phyloP scores from a whole-genome alignment of 2,113 vertebrate species.

The Petrocephalus zakoni region DNA sequence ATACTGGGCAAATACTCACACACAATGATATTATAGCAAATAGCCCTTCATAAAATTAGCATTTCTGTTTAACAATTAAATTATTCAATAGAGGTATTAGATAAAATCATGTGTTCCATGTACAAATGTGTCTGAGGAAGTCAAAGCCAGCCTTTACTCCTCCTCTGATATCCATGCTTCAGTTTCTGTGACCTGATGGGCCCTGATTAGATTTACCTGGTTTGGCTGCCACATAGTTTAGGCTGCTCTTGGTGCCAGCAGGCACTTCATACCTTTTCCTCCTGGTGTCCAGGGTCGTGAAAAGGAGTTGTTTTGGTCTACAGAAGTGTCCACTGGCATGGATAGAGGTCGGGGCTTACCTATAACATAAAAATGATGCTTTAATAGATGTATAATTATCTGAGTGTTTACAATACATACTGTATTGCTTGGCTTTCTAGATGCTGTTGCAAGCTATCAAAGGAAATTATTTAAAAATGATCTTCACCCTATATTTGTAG shows the following conservation, averaged over 20 bases:
- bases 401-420: neutral
- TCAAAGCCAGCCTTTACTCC: neutral
- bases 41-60: neutral
- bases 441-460: neutral
- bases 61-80: neutral
- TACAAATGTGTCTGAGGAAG: neutral
- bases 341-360: constrained; percentile 89
- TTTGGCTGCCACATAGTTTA: neutral
- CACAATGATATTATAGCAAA: neutral
- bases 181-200: constrained; percentile 1
- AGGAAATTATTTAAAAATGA: neutral
- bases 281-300: constrained; percentile 63
- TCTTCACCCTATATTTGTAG: neutral
- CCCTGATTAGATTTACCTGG: neutral
- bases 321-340: constrained; percentile 83
- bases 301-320: constrained; percentile 64
- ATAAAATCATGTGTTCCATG: neutral
- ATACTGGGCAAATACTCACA: neutral
- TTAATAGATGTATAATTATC: neutral
- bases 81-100: neutral
- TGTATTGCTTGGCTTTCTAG: neutral
- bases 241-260: constrained; percentile 1
- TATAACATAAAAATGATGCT: constrained; percentile 37
- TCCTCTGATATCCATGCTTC: neutral
- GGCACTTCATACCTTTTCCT: constrained; percentile 68